Conservation (phyloP, 2,888 invertebrate species). For the Saturnia japonica region DNA sequence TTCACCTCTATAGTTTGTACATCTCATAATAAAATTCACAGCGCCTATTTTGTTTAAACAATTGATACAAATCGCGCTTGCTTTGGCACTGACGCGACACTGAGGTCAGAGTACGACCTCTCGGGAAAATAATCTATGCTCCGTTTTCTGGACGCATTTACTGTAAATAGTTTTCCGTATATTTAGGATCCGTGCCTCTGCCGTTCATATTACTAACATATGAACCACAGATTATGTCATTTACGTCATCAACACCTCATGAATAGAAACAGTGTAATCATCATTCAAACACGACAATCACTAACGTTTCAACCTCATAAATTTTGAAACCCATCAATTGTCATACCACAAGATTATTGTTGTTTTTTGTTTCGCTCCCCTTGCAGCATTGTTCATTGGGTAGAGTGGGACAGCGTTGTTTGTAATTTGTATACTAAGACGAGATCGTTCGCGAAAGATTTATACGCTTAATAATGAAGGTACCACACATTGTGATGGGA, state of each 20-base stretch:
- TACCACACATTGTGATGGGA: conserved; percentile 78
- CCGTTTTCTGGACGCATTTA: too few relatives aligned
- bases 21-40: too few relatives aligned
- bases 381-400: conserved; percentile 1
- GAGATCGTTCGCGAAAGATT: conserved; percentile 67
- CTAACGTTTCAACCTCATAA: conserved; percentile 17
- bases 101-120: too few relatives aligned
- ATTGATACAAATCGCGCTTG: too few relatives aligned
- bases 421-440: conserved; percentile 50
- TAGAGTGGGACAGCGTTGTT: conserved; percentile 33
- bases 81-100: too few relatives aligned
- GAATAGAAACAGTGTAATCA: conserved; percentile 14
- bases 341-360: conserved; percentile 15
- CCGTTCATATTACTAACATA: neutral
- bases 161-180: too few relatives aligned
- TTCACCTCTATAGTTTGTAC: too few relatives aligned
- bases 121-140: too few relatives aligned
- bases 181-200: too few relatives aligned
- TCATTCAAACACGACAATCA: conserved; percentile 17
- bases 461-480: conserved; percentile 78
- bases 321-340: conserved; percentile 22
- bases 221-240: conserved; percentile 5
- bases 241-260: conserved; percentile 15
- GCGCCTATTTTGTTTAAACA: too few relatives aligned
- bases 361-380: conserved; percentile 29